Evolutionary conservation across 2,113 vertebrate species (phyloP), one percentile per base, ranked within the genome.

Genomic region (Chamaea fasciata): DNA sequence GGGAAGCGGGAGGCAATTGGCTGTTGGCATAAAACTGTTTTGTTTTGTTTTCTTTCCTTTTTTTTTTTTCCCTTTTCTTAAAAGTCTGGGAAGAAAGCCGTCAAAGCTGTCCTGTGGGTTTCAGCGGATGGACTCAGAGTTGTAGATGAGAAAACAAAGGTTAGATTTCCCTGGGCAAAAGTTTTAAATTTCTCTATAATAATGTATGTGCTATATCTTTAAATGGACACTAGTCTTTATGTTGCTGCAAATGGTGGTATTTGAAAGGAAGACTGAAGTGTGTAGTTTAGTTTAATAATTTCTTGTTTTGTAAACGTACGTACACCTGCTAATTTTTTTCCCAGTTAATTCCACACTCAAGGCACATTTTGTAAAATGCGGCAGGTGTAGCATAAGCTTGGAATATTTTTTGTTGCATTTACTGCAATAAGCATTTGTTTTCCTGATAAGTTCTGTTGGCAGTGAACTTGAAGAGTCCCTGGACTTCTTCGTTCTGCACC

Each of bases 111-210:
- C 95, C 96, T 99, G 73, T 99, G 99, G 99, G 99, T 99, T 77
- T 99, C 99, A 3, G 99, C 99, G 35, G 99, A 99, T 86, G 99
- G 99, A 95, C 99, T 99, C 79, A 97, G 99, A 78, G 99, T 99
- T 33, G 99, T 99, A 85, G 99, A 99, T 92, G 99, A 99, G 97
- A 99, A 99, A 98, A 99, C 99, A 77, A 99, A 99, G 99, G 99
- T 99, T 98, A 98, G 97, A 88, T 55, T 93, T 94, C 79, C 52
- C 31, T 67, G 64, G 47, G 59, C 35, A 59, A 90, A 83, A 63
- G 16, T 91, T 77, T 47, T 62, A 46, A 86, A 67, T 86, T 18
- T 63, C 68, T 63, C 13, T 81, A 0, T 77, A 31, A 30, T 80
- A 62, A 74, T 2, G 2, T 47, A 28, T 27, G 8, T 78, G 65